These are phyloP conservation scores for Littorina saxatilis DNA, from an alignment of 1,140 invertebrate genomes.

Conservation along the genomic window DNA sequence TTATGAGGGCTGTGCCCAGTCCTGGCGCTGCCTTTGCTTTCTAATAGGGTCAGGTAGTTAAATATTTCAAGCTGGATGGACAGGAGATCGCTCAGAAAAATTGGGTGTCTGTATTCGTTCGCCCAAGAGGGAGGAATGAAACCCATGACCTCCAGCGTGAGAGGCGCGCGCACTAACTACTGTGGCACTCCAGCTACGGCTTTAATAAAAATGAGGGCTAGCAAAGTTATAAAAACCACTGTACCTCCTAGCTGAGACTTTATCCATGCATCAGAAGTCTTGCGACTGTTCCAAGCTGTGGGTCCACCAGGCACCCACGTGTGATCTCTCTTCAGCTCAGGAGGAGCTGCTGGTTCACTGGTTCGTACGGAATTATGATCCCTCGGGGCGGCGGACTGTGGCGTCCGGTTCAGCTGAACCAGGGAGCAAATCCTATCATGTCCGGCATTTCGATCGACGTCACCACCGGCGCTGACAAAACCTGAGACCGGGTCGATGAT, in stretches of 20 bases:
- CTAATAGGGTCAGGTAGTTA: too few species aligned
- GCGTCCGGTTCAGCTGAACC: slow-evolving; percentile 67
- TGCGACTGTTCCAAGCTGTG: slow-evolving; percentile 70
- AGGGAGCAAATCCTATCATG: slow-evolving; percentile 64
- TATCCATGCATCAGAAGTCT: slow-evolving; percentile 66
- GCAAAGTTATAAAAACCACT: too few species aligned
- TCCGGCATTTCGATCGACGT: slow-evolving; percentile 71
- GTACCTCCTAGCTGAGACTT: slow-evolving; percentile 70
- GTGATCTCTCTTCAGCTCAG: slow-evolving; percentile 59
- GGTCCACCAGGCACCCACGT: slow-evolving; percentile 66
- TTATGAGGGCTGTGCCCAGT: too few species aligned
- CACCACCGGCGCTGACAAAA: slow-evolving; percentile 72
- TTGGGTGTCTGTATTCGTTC: too few species aligned
- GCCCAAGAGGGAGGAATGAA: too few species aligned
- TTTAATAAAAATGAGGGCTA: too few species aligned
- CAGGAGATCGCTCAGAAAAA: too few species aligned
- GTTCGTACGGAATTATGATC: slow-evolving; percentile 56
- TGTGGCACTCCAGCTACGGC: too few species aligned
- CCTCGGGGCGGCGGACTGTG: slow-evolving; percentile 61
- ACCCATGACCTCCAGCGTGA: too few species aligned
- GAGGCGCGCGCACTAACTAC: too few species aligned
- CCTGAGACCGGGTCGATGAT: slow-evolving; percentile 72
- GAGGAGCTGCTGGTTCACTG: slow-evolving; percentile 61
- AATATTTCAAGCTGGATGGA: too few species aligned
- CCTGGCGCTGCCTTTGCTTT: too few species aligned